phyloP scores from a whole-genome alignment of 2,888 invertebrate species.

The Thumatha senex region DNA sequence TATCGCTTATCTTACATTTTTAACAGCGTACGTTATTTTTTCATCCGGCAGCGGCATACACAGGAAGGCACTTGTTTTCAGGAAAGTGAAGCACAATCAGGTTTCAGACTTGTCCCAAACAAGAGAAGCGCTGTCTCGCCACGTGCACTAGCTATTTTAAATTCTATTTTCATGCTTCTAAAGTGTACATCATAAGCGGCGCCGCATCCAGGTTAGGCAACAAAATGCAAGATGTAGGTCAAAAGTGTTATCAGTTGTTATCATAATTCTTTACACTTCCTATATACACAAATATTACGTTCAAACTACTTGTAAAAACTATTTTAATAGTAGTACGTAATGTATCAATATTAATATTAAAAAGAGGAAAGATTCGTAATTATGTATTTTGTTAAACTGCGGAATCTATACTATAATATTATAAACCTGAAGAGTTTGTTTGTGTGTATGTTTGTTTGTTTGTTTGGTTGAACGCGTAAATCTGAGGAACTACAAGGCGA shows the following conservation, averaged over 20 bases:
- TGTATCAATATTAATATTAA: not conserved
- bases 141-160: constrained; percentile 15
- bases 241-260: constrained; percentile 59
- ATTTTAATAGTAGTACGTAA: not conserved
- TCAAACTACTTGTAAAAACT: not conserved
- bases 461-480: too few species aligned
- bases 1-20: not conserved
- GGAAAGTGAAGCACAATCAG: constrained; percentile 32
- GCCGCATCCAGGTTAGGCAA: constrained; percentile 62
- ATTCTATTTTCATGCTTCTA: constrained; percentile 21
- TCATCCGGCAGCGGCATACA: constrained; percentile 1
- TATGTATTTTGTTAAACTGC: too few species aligned
- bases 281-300: constrained; percentile 26
- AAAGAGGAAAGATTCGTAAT: too few species aligned
- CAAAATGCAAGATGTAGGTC: constrained; percentile 60
- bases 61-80: constrained; percentile 21
- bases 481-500: too few species aligned
- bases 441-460: too few species aligned
- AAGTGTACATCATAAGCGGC: constrained; percentile 21
- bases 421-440: too few species aligned
- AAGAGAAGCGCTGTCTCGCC: constrained; percentile 18
- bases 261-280: constrained; percentile 52
- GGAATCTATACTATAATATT: too few species aligned
- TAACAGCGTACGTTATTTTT: not conserved
- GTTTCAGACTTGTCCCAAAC: constrained; percentile 23